These are phyloP conservation scores for Gandaritis pyraliata DNA, from an alignment of 2,888 invertebrate genomes.

Conservation along the genomic window DNA sequence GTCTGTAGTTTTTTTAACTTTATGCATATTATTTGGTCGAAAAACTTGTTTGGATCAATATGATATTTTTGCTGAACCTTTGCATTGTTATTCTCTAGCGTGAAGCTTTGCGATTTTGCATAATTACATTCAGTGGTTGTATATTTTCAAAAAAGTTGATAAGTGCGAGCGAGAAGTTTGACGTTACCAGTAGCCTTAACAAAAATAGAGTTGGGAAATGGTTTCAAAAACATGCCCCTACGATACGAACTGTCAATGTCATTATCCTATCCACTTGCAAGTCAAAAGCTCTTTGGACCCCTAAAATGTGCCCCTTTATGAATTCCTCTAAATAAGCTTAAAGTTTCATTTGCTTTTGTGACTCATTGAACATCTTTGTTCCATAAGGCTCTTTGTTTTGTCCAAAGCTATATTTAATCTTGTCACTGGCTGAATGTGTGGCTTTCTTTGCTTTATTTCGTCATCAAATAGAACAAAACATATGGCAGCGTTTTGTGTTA, in stretches of 20 bases:
- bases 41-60: too few relatives aligned
- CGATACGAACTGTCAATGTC: constrained; percentile 17
- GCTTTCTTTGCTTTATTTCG: constrained; percentile 17
- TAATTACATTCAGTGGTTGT: too few relatives aligned
- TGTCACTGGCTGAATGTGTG: constrained; percentile 24
- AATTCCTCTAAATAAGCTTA: constrained; percentile 8
- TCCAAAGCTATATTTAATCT: constrained; percentile 26
- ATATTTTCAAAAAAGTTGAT: too few relatives aligned
- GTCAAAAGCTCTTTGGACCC: constrained; percentile 25
- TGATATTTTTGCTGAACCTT: too few relatives aligned
- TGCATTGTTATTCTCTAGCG: too few relatives aligned
- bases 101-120: too few relatives aligned
- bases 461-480: constrained; percentile 6
- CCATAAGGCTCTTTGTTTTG: constrained; percentile 15
- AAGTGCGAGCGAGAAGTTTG: too few relatives aligned
- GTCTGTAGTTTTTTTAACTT: too few relatives aligned
- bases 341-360: constrained; percentile 23
- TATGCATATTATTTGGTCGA: too few relatives aligned
- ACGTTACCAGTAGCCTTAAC: too few relatives aligned
- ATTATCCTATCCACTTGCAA: constrained; percentile 14
- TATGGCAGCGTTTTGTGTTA: neutral
- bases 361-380: constrained; percentile 32
- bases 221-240: neutral
- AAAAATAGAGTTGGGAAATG: neutral
- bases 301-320: neutral